Conservation (phyloP, 2,113 vertebrate genomes). For the Pomatorhinus ruficollis region DNA sequence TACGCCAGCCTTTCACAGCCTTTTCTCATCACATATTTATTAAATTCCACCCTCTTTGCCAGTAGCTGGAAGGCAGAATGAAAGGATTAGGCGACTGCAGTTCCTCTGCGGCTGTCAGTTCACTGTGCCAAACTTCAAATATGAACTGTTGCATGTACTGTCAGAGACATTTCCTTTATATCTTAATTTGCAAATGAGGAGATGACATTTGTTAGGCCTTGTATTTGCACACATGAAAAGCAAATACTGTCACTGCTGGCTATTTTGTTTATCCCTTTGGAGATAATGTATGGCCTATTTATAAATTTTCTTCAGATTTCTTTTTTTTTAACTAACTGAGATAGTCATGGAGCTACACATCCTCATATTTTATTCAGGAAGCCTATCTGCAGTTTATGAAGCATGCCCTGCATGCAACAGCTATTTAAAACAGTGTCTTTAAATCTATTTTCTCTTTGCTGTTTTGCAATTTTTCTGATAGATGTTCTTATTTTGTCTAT, state of each 20-base stretch:
- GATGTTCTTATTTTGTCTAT: neutral
- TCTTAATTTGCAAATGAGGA: constrained; percentile 94
- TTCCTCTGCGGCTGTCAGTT: constrained; percentile 82
- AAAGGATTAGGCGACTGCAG: constrained; percentile 83
- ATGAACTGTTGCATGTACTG: constrained; percentile 86
- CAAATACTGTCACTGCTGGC: constrained; percentile 76
- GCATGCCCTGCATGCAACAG: constrained; percentile 64
- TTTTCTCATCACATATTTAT: constrained; percentile 87
- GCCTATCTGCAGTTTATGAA: constrained; percentile 71
- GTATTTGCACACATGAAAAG: constrained; percentile 80
- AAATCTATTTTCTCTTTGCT: constrained; percentile 58
- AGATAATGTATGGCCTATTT: constrained; percentile 75
- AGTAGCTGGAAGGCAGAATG: constrained; percentile 85
- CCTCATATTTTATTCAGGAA: constrained; percentile 83
- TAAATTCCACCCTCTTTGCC: constrained; percentile 76
- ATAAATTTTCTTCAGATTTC: constrained; percentile 64
- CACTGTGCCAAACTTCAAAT: constrained; percentile 84
- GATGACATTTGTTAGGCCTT: constrained; percentile 78
- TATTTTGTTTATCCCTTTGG: constrained; percentile 79
- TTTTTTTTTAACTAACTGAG: constrained; percentile 42
- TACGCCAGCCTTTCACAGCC: constrained; percentile 56
- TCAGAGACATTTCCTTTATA: constrained; percentile 83
- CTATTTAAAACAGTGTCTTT: constrained; percentile 66
- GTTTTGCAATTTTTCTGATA: constrained; percentile 40
- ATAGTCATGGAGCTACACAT: constrained; percentile 66